Conservation (phyloP, 2,888 invertebrate species). For the Pardosa pseudoannulata region DNA sequence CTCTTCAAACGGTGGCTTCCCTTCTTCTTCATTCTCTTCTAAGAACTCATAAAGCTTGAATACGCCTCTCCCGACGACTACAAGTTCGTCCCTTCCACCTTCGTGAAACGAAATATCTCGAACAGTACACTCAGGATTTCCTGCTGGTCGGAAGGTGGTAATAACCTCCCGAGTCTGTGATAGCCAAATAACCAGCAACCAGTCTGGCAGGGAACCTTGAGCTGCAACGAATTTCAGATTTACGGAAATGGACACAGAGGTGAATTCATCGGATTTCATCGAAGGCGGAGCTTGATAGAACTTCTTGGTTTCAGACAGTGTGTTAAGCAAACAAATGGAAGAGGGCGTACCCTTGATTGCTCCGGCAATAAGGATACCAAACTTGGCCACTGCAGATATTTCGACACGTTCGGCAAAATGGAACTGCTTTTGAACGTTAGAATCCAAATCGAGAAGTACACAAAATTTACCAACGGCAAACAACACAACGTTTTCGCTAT, state of each 20-base stretch:
- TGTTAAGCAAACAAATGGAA: constrained; percentile 30
- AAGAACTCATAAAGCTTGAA: constrained; percentile 49
- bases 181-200: constrained; percentile 48
- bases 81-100: constrained; percentile 31
- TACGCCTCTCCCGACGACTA: constrained; percentile 36
- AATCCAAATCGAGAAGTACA: constrained; percentile 27
- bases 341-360: constrained; percentile 24
- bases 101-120: constrained; percentile 47
- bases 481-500: constrained; percentile 27
- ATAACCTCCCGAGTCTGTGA: constrained; percentile 14
- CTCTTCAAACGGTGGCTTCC: not conserved
- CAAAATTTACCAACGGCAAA: constrained; percentile 43
- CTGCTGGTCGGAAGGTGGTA: constrained; percentile 25
- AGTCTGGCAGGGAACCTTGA: constrained; percentile 25
- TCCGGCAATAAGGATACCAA: not conserved
- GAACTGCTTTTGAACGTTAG: constrained; percentile 21
- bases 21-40: not conserved
- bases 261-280: constrained; percentile 18
- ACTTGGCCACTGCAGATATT: constrained; percentile 20
- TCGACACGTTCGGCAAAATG: constrained; percentile 20
- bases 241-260: constrained; percentile 20
- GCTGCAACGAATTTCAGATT: constrained; percentile 47
- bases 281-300: not conserved
- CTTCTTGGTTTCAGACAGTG: constrained; percentile 27
- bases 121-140: not conserved